phyloP scores from a whole-genome alignment of 1,140 invertebrate genomes.

The Euschistus heros region DNA sequence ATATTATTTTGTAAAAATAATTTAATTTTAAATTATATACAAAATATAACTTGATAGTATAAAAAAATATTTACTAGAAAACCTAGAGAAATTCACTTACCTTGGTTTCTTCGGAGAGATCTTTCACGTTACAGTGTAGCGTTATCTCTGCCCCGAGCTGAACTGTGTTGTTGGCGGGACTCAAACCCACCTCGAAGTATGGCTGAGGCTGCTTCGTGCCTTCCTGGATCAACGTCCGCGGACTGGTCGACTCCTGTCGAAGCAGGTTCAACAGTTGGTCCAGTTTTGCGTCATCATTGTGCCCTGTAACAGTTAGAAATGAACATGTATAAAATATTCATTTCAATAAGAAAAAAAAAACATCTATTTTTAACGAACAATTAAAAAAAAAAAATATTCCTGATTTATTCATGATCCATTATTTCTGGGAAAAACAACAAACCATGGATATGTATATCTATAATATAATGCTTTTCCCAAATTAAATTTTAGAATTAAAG shows the following conservation, averaged over 20 bases:
- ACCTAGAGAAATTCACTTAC: slow-evolving; percentile 37
- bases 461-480: no score
- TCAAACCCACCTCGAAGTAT: slow-evolving; percentile 48
- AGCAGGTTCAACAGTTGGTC: slow-evolving; percentile 24
- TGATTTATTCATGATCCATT: no score
- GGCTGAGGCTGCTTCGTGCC: slow-evolving; percentile 46
- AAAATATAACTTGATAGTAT: no score
- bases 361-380: no score
- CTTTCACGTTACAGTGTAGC: slow-evolving; percentile 58
- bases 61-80: no score
- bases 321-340: not conserved
- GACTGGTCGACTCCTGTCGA: slow-evolving; percentile 16
- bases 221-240: slow-evolving; percentile 25
- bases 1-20: no score
- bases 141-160: slow-evolving; percentile 52
- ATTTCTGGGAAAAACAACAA: no score
- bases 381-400: no score
- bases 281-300: slow-evolving; percentile 22
- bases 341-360: no score
- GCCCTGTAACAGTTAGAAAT: slow-evolving; percentile 14
- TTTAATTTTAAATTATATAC: no score
- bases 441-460: no score
- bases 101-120: slow-evolving; percentile 55
- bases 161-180: slow-evolving; percentile 51
- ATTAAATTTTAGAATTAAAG: no score